These are phyloP conservation scores for Hydriomena furcata DNA, from an alignment of 2,888 invertebrate genomes.

Conservation along the genomic window DNA sequence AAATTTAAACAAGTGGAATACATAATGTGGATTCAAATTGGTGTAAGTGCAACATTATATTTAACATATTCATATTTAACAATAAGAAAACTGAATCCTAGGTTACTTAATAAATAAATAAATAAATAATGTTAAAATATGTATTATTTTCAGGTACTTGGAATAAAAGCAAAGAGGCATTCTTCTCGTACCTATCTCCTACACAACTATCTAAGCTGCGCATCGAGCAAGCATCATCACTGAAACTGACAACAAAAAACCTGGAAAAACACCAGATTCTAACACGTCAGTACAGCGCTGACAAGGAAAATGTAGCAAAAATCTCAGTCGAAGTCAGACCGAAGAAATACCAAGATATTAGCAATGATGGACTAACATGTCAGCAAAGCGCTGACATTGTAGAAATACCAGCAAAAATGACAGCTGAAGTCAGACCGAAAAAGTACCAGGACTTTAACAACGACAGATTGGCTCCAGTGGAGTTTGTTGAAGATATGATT, in stretches of 20 bases:
- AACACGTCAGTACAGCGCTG: too few species aligned
- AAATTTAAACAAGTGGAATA: too few species aligned
- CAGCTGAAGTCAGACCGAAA: background rate
- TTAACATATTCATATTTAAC: too few species aligned
- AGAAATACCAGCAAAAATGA: background rate
- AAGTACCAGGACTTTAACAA: slow-evolving; percentile 10
- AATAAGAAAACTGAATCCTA: too few species aligned
- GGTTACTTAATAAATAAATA: background rate
- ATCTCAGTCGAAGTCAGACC: too few species aligned
- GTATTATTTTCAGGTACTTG: slow-evolving; percentile 7
- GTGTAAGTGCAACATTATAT: too few species aligned
- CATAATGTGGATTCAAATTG: too few species aligned
- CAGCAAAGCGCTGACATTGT: too few species aligned
- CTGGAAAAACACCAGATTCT: slow-evolving; percentile 11
- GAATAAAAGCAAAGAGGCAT: slow-evolving; percentile 7
- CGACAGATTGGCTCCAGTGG: background rate
- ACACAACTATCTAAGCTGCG: background rate
- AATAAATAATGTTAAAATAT: too few species aligned
- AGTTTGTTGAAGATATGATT: slow-evolving; percentile 12
- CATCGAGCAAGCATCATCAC: background rate
- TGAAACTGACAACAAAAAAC: slow-evolving; percentile 14
- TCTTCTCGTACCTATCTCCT: slow-evolving; percentile 7
- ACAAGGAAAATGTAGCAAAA: too few species aligned
- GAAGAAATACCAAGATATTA: too few species aligned
- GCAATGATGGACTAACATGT: too few species aligned